Percentiles rank a stretch among this genome's conserved stretches.
Conservation (phyloP, 2,797 vertebrate species). For the Gymnocypris eckloni region DNA sequence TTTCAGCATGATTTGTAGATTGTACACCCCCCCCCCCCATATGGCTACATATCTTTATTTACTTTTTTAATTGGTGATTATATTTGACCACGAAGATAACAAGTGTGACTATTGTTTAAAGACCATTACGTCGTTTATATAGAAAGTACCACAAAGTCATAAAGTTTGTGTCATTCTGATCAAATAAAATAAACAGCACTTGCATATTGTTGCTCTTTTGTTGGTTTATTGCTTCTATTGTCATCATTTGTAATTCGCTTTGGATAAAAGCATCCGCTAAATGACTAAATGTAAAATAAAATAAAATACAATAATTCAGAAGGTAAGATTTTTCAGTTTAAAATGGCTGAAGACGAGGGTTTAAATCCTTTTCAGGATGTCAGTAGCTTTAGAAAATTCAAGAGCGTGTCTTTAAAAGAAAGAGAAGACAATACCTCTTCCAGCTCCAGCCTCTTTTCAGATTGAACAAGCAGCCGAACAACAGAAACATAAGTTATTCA, state of each 20-base stretch:
- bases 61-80: not conserved
- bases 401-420: not conserved
- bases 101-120: not conserved
- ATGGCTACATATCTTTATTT: not conserved
- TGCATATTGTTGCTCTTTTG: no score
- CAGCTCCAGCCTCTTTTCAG: slow-evolving; percentile 59
- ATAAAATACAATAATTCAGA: not conserved
- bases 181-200: not conserved
- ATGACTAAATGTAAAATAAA: no score
- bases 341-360: not conserved
- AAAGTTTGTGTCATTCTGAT: not conserved
- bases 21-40: no score
- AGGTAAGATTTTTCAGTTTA: not conserved
- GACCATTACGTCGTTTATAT: not conserved
- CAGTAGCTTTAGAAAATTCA: not conserved
- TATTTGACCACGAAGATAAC: not conserved
- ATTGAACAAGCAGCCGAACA: slow-evolving; percentile 14
- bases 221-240: not conserved
- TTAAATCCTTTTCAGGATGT: not conserved
- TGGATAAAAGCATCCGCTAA: no score
- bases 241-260: no score
- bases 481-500: not conserved
- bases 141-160: not conserved
- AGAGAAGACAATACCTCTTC: slow-evolving; percentile 55
- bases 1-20: no score